Base-by-base conservation (phyloP, 2,113 vertebrate species). In the Myiozetetes cayanensis region DNA sequence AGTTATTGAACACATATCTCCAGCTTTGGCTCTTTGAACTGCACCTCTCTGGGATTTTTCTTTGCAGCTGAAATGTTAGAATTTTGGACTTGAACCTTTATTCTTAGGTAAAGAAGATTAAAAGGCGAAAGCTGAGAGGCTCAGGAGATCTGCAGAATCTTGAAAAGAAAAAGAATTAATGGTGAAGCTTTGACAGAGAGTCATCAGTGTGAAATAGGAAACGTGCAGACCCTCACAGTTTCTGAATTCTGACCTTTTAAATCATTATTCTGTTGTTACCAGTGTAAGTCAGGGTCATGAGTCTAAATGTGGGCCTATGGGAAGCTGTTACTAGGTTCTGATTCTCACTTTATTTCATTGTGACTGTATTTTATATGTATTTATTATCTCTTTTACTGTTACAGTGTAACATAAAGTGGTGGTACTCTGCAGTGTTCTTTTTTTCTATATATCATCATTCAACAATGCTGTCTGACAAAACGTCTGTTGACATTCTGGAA, bases 201-300 rank as follows among this genome's bases (percentile, higher is more conserved):
- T 66, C 17, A 6, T 53, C 9, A 2, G 41, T 49, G 24, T 27
- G 37, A 87, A 65, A 55, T 1, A 50, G 21, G 46, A 87, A 61
- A 68, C 3, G 25, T 30, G 43, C 18, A 66, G 37, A 25, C 31
- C 44, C 66, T 87, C 9, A 18, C 25, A 50, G 14, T 75, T 82
- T 87, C 53, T 76, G 78, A 76, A 83, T 93, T 89, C 79, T 90
- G 92, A 90, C 81, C 61, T 76, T 82, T 76, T 58, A 50, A 73
- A 85, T 92, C 70, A 68, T 37, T 59, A 67, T 85, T 88, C 83
- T 35, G 27, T 35, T 21, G 10, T 90, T 93, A 77, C 83, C 31
- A 63, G 41, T 73, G 14, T 72, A 65, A 90, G 27, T 23, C 33
- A 56, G 23, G 28, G 52, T 70, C 49, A 56, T 76, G 46, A 90